A percentile compares a stretch with the other conserved stretches of the same genome.
Conservation (phyloP, 2,888 invertebrate genomes). For the Euzophera pinguis region DNA sequence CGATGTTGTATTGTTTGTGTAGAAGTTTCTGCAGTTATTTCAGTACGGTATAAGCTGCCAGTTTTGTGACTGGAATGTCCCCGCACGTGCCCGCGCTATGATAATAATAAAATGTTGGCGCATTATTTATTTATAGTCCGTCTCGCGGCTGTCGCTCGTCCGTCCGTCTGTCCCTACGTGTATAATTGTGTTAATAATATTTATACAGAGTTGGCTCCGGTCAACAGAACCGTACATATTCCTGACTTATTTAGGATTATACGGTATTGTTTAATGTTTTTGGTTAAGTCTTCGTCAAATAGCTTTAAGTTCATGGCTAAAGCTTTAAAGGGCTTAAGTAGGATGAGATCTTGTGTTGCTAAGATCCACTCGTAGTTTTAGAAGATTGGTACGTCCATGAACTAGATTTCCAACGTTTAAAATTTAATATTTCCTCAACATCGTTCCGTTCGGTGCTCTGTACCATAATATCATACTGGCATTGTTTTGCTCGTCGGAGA, state of each 20-base stretch:
- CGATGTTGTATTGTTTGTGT: constrained; percentile 11
- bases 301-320: neutral
- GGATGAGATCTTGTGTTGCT: neutral
- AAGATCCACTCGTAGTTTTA: neutral
- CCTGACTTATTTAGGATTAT: constrained; percentile 44
- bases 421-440: constrained; percentile 31
- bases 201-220: constrained; percentile 34
- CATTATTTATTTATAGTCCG: constrained; percentile 78
- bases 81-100: constrained; percentile 74
- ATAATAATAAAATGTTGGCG: constrained; percentile 80
- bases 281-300: constrained; percentile 7
- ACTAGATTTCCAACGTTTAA: constrained; percentile 13
- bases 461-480: constrained; percentile 71
- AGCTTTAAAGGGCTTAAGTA: neutral
- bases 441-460: constrained; percentile 45
- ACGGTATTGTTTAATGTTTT: constrained; percentile 20
- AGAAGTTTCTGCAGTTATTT: constrained; percentile 39
- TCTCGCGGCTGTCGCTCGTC: constrained; percentile 77
- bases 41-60: constrained; percentile 54
- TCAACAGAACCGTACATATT: constrained; percentile 33
- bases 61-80: constrained; percentile 62
- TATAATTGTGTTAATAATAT: constrained; percentile 53
- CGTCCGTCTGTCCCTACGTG: constrained; percentile 58
- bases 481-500: constrained; percentile 74
- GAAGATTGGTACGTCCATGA: neutral